Conservation (phyloP, 1,140 invertebrate species). For the Scaptomyza graminum region DNA sequence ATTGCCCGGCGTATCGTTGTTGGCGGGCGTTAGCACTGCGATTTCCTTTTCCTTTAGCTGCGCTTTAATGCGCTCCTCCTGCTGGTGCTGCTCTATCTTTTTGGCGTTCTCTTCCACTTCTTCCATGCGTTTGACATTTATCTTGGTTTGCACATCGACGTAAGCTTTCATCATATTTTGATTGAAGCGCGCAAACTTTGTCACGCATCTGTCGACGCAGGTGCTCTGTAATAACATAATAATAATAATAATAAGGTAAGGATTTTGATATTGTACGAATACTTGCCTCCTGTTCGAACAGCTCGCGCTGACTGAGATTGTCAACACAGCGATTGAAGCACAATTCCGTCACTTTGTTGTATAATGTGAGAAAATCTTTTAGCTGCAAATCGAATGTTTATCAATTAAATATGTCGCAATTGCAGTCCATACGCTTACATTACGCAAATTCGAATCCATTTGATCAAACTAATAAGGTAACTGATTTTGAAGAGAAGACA, state of each 20-base stretch:
- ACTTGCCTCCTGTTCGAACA: conserved; percentile 88
- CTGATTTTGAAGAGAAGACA: conserved; percentile 7
- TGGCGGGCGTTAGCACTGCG: conserved; percentile 33
- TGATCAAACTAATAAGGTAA: neutral
- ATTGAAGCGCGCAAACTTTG: conserved; percentile 94
- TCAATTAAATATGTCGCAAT: conserved; percentile 8
- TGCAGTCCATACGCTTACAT: conserved; percentile 42
- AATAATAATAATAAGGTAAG: neutral
- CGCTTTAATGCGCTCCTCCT: conserved; percentile 52
- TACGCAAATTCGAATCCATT: conserved; percentile 74
- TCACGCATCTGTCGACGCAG: conserved; percentile 92
- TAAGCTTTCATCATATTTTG: conserved; percentile 87
- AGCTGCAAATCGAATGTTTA: conserved; percentile 85
- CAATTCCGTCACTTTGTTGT: conserved; percentile 93
- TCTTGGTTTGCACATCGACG: conserved; percentile 78
- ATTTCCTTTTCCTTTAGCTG: conserved; percentile 48
- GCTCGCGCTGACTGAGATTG: conserved; percentile 91
- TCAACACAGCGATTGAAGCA: conserved; percentile 93
- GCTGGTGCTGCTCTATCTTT: conserved; percentile 50
- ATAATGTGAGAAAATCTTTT: conserved; percentile 92
- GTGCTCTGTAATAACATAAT: conserved; percentile 84
- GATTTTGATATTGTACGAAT: neutral
- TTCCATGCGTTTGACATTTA: conserved; percentile 66
- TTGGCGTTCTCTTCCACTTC: conserved; percentile 68
- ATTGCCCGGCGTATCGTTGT: conserved; percentile 19